Percentiles rank a stretch among this genome's conserved stretches.
Evolutionary conservation across 2,888 invertebrate species (phyloP).

Genomic region (Dendrolimus pini): DNA sequence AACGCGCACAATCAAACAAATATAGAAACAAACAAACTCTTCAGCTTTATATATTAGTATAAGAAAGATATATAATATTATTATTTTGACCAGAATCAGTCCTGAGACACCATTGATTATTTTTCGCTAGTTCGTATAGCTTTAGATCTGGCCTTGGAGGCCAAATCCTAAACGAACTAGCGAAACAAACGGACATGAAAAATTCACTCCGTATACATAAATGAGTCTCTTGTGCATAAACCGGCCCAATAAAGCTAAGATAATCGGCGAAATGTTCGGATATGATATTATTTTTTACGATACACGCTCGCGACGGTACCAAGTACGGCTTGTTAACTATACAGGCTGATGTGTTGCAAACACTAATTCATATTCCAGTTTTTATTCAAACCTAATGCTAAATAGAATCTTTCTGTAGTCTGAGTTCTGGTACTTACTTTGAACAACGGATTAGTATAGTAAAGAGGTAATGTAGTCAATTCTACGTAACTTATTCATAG

Average conservation of each 20-base stretch:
- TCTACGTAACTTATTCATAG: too few species aligned
- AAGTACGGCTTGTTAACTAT: conserved; percentile 55
- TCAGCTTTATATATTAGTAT: too few species aligned
- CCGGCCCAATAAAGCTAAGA: conserved; percentile 44
- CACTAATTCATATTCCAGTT: neutral
- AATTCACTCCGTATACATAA: neutral
- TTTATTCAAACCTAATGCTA: neutral
- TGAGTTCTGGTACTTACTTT: too few species aligned
- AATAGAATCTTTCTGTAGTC: neutral
- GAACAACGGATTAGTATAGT: too few species aligned
- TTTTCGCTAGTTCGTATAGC: too few species aligned
- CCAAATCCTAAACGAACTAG: neutral
- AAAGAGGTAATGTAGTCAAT: too few species aligned
- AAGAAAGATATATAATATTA: too few species aligned
- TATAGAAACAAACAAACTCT: too few species aligned
- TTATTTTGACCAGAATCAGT: neutral
- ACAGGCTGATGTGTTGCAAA: conserved; percentile 33
- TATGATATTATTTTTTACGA: conserved; percentile 70
- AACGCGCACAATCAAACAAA: too few species aligned
- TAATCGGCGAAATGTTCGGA: conserved; percentile 55
- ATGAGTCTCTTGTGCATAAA: conserved; percentile 19
- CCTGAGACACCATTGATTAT: too few species aligned
- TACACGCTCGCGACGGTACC: conserved; percentile 58
- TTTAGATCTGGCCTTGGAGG: neutral
- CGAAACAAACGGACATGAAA: neutral